These are phyloP conservation scores for Heteromormyrus szaboi DNA, from an alignment of 2,797 vertebrate genomes.

Conservation along the genomic window DNA sequence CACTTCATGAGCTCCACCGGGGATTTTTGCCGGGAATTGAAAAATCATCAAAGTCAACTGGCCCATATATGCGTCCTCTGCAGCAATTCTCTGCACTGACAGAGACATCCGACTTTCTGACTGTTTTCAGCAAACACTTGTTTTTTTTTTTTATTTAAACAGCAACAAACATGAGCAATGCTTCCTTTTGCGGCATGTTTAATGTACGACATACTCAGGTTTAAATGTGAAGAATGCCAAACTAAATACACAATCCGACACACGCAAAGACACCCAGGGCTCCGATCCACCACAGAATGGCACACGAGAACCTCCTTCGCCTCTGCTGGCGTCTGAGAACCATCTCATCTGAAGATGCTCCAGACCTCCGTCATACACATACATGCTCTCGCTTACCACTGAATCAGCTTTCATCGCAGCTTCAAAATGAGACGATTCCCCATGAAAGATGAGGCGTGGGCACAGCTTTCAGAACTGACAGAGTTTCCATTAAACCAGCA, in stretches of 20 bases:
- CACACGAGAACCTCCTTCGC: background rate
- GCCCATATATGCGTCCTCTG: background rate
- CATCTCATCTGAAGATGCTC: background rate
- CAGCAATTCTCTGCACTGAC: background rate
- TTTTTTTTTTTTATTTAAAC: background rate
- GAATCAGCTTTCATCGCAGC: background rate
- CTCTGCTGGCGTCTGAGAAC: background rate
- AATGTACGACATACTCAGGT: background rate
- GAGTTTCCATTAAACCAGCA: background rate
- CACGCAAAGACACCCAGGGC: background rate
- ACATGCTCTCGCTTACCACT: background rate
- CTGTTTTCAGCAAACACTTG: background rate
- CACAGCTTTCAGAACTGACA: background rate
- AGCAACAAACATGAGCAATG: background rate
- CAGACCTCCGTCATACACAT: background rate
- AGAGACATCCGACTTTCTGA: background rate
- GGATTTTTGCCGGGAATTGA: background rate
- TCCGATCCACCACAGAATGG: too few species aligned
- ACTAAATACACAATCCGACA: background rate
- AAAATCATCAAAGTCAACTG: slow-evolving; percentile 8
- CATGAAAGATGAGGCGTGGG: background rate
- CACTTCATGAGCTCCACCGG: slow-evolving; percentile 30
- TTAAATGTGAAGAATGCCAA: background rate
- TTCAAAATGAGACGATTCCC: background rate
- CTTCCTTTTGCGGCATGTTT: background rate